A percentile compares a stretch with the other conserved stretches of the same genome.
Conservation (phyloP, 2,888 invertebrate genomes). For the Sphaerophoria rueppellii region DNA sequence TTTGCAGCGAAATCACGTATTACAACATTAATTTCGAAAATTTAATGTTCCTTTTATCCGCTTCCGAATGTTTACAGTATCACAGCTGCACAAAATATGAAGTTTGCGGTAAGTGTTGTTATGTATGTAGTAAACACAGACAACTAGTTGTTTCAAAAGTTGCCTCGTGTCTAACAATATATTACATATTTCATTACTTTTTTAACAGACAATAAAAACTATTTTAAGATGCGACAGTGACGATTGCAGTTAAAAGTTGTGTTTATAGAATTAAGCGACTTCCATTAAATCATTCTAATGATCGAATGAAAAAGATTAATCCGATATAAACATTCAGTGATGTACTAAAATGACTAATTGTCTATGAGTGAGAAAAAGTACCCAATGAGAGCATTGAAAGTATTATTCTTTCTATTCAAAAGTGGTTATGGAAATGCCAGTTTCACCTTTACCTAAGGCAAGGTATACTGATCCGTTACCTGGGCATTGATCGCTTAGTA, state of each 20-base stretch:
- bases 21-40: too few species aligned
- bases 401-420: constrained; percentile 52
- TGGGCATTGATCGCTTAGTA: constrained; percentile 47
- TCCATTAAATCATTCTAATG: neutral
- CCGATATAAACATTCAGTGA: neutral
- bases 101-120: too few species aligned
- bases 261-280: neutral
- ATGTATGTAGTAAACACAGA: too few species aligned
- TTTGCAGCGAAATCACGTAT: too few species aligned
- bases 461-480: constrained; percentile 16
- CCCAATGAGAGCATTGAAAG: constrained; percentile 51
- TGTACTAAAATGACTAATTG: constrained; percentile 19
- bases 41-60: too few species aligned
- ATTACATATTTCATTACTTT: too few species aligned
- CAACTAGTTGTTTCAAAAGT: too few species aligned
- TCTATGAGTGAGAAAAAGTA: constrained; percentile 40
- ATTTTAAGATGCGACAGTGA: neutral
- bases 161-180: too few species aligned
- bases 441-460: constrained; percentile 57
- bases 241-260: constrained; percentile 7
- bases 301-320: constrained; percentile 10
- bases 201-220: too few species aligned
- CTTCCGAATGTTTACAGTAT: too few species aligned
- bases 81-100: too few species aligned
- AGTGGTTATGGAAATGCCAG: constrained; percentile 54